These are phyloP conservation scores for Pterocles orientalis DNA, from an alignment of 2,113 vertebrate genomes.

Conservation along the genomic window DNA sequence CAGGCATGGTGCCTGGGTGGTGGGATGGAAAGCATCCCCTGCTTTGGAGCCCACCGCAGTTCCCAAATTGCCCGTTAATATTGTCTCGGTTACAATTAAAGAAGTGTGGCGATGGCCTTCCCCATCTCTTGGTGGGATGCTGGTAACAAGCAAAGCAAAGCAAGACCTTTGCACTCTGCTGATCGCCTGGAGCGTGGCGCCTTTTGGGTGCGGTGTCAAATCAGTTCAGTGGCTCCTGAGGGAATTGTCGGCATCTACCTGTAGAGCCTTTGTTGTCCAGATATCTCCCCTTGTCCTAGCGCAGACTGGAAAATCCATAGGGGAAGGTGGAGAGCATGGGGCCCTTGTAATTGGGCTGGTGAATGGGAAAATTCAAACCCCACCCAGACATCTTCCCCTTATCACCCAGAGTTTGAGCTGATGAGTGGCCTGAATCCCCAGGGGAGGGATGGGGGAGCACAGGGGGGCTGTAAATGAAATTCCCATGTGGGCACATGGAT, in stretches of 20 bases:
- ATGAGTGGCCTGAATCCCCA: background rate
- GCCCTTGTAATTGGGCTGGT: background rate
- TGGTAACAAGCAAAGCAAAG: background rate
- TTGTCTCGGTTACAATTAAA: accelerated
- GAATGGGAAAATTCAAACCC: background rate
- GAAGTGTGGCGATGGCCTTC: background rate
- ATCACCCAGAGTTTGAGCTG: background rate
- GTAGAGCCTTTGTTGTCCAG: background rate
- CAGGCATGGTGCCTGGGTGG: background rate
- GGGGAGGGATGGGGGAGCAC: background rate
- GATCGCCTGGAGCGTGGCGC: accelerated
- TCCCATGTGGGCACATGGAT: background rate
- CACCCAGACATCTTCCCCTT: background rate
- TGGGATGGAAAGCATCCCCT: background rate
- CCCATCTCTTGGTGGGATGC: background rate
- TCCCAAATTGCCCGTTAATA: accelerated
- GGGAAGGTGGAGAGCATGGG: background rate
- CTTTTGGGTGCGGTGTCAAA: background rate
- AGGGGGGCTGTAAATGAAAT: background rate
- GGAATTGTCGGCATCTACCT: background rate
- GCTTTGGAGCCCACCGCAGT: background rate
- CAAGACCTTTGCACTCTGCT: background rate
- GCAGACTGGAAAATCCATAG: background rate
- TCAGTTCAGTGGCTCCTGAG: background rate
- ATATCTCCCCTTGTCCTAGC: background rate